Percentiles rank a stretch among this genome's conserved stretches.
Conservation (phyloP, 35 echinoderm and acorn worm genomes). For the Heliocidaris tuberculata region DNA sequence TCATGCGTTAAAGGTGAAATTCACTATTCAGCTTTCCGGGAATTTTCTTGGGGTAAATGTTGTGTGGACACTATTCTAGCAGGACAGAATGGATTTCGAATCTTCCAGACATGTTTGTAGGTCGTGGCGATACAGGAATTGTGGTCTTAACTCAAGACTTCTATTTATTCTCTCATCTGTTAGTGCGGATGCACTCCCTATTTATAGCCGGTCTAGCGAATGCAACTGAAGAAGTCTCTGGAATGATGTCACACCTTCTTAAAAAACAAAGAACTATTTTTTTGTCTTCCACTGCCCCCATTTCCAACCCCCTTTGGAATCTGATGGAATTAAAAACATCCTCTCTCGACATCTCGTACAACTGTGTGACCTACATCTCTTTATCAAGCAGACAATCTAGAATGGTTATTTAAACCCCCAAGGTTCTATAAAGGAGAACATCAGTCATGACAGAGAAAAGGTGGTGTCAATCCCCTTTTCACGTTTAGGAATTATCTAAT, state of each 20-base stretch:
- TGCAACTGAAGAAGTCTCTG: background rate
- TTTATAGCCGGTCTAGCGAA: background rate
- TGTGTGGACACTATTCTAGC: too few relatives aligned
- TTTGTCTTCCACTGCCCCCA: background rate
- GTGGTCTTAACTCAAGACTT: background rate
- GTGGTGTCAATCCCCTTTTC: background rate
- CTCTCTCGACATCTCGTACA: background rate
- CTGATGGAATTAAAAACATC: background rate
- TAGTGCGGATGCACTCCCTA: background rate
- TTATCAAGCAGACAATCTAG: background rate
- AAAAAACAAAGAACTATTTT: constrained; percentile 13
- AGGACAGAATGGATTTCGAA: background rate
- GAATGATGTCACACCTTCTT: background rate
- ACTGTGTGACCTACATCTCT: constrained; percentile 1
- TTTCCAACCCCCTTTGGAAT: background rate
- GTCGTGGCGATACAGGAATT: background rate
- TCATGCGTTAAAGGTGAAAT: too few relatives aligned
- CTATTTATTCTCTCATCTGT: background rate
- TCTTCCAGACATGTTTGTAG: background rate
- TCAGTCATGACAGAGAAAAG: background rate
- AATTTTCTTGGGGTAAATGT: too few relatives aligned
- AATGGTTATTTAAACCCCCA: background rate
- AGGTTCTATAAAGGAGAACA: background rate
- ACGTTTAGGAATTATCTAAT: background rate
- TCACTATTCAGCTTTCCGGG: too few relatives aligned